A percentile compares a stretch with the other conserved stretches of the same genome.
phyloP scores from a whole-genome alignment of 1,140 invertebrate species.

The Galendromus occidentalis region DNA sequence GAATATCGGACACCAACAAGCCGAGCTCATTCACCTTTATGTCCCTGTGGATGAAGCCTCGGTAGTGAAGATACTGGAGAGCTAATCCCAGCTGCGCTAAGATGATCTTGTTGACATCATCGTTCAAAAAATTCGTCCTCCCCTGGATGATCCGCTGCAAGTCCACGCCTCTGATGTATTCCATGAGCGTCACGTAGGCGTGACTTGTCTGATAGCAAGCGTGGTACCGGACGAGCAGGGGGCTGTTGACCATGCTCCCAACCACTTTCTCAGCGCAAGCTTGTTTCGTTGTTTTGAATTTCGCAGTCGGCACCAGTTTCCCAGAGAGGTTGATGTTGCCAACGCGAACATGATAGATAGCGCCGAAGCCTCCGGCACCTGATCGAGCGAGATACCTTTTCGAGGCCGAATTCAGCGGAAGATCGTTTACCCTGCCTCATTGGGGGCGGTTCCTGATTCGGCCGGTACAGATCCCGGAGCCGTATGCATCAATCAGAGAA shows the following conservation, averaged over 20 bases:
- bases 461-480: no score
- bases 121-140: not conserved
- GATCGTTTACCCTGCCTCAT: no score
- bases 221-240: not conserved
- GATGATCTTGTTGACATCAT: not conserved
- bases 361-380: not conserved
- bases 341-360: not conserved
- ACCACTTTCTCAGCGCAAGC: not conserved
- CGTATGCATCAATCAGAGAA: no score
- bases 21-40: no score
- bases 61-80: conserved; percentile 2
- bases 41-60: not conserved
- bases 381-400: not conserved
- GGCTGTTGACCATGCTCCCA: conserved; percentile 1
- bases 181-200: not conserved
- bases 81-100: not conserved
- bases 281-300: conserved; percentile 1
- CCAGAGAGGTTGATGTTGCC: not conserved
- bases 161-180: not conserved
- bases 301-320: not conserved
- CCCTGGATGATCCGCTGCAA: not conserved
- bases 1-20: no score
- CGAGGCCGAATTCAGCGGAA: no score
- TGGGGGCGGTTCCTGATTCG: no score
- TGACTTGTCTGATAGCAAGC: not conserved